Evolutionary conservation across 92 coral and sea anemone species (phyloP).

Genomic region (Hydrozoanthus gracilis): DNA sequence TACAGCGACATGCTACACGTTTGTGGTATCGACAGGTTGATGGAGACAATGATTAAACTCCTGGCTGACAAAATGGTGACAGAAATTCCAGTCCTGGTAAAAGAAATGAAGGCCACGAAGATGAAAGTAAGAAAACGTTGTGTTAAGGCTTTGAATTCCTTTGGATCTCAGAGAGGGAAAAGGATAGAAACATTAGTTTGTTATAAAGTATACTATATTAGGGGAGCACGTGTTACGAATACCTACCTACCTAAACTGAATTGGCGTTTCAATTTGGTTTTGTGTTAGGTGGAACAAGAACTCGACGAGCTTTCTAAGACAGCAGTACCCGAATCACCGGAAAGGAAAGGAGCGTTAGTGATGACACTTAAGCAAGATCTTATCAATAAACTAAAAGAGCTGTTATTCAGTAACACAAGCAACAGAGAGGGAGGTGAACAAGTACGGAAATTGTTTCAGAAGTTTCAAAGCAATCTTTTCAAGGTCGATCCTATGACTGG

Average conservation of each 20-base stretch:
- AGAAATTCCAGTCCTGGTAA: conserved; percentile 70
- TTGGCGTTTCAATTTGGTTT: neutral
- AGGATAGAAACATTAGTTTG: neutral
- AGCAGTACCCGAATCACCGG: conserved; percentile 63
- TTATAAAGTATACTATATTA: neutral
- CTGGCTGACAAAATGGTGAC: conserved; percentile 77
- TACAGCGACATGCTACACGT: conserved; percentile 63
- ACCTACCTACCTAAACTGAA: neutral
- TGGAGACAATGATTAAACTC: conserved; percentile 78
- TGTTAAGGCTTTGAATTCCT: no score
- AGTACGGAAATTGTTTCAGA: conserved; percentile 59
- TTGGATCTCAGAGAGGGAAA: no score
- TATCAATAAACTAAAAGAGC: conserved; percentile 49
- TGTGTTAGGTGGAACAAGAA: conserved; percentile 60
- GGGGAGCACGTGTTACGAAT: neutral
- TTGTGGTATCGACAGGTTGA: conserved; percentile 79
- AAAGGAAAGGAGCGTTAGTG: conserved; percentile 65
- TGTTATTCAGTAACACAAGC: conserved; percentile 75
- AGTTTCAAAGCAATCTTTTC: conserved; percentile 52
- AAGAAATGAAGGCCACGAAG: conserved; percentile 62
- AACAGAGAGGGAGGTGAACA: conserved; percentile 69
- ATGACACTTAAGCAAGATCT: conserved; percentile 63
- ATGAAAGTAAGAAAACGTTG: conserved; percentile 23
- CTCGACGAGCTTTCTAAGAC: conserved; percentile 58
- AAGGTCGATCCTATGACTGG: conserved; percentile 62